Base-by-base conservation (phyloP, 2,113 vertebrate species). In the Gnathonemus longibarbis region DNA sequence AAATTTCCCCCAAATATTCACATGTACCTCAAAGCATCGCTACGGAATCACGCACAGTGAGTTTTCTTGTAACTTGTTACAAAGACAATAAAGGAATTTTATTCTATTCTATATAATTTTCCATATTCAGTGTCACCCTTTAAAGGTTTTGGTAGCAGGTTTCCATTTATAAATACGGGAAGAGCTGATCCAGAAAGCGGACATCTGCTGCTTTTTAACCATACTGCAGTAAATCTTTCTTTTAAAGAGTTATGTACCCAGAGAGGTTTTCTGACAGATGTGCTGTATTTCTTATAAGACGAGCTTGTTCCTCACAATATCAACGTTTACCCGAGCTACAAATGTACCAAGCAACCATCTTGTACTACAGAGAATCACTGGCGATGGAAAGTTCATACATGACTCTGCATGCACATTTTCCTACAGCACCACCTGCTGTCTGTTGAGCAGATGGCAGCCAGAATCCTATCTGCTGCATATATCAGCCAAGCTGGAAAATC, bases 371-470 rank as follows among this genome's bases (percentile, higher is more conserved):
- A 84, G 42, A 45, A n/a, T n/a, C 7, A 21, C 13, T 24, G 21
- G 5, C 0, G 0, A 53, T 46, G 48, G 15, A 35, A 77, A 31
- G 70, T 77, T 35, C 39, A 84, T 9, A 39, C 15, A 11, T 3
- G 0, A 21, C 1, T 5, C 2, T 1, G 27, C 5, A 39, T 39
- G 39, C 39, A 27, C 84, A 42, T 31, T 85, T 93, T 90, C 91
- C 91, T 92, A 92, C 91, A 92, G 89, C 92, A 92, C 86, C 94
- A 92, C 91, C 94, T 93, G 42, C 88, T 94, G 95, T 1, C 27
- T 27, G 0, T 8, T 11, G 53, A 46, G 17, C 0, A 90, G 10
- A 89, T 52, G 89, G 84, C 87, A 91, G 19, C n/a, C 84, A 13
- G 45, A 19, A 50, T 50, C 19, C 24, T 35, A 48, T 88, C 42